Evolutionary conservation across 2,797 vertebrate genomes (phyloP), one percentile per base, ranked within the genome.

Genomic region (Neosilurus mollespiculum): DNA sequence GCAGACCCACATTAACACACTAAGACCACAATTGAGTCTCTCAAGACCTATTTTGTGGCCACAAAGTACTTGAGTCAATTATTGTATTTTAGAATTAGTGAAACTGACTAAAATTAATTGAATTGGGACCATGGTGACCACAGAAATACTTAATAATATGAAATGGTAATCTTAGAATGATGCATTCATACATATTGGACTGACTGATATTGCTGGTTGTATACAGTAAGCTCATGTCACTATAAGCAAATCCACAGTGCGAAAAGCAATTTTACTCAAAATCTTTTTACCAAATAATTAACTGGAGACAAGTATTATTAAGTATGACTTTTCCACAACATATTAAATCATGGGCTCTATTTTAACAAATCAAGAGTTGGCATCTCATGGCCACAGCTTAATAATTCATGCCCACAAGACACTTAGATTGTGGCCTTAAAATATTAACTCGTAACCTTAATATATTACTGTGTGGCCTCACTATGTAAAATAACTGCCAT

Each of bases 21-120:
- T 34, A 75, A 30, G 24, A 30, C 71, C 53, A 56, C 71, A 56
- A 75, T 73, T 54, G 51, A 56, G 24, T 20, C 30, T 56, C 24
- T 75, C 24, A 10, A 56, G 71, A 75, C 53, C 12, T 72, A 15
- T 56, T 56, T 56, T 75, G 51, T 75, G 8, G 71, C 71, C 53
- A 30, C 24, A 75, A 75, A 75, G n/a, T 30, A 75, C 15, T 56
- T 54, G 71, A 16, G 24, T n/a, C 15, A 26, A 16, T 24, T 26
- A 54, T 56, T 73, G 26, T 56, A 56, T 56, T 75, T 59, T 59
- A 37, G 59, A 76, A 22, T 37, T 9, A 58, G 4, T 75, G 24
- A 22, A 26, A 58, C 26, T 22, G 18, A 76, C 14, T 58, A 18
- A 24, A 11, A 37, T 22, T 1, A 11, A 58, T 58, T 59, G 18